Conservation (phyloP, 2,113 vertebrate genomes). For the Proteles cristata region DNA sequence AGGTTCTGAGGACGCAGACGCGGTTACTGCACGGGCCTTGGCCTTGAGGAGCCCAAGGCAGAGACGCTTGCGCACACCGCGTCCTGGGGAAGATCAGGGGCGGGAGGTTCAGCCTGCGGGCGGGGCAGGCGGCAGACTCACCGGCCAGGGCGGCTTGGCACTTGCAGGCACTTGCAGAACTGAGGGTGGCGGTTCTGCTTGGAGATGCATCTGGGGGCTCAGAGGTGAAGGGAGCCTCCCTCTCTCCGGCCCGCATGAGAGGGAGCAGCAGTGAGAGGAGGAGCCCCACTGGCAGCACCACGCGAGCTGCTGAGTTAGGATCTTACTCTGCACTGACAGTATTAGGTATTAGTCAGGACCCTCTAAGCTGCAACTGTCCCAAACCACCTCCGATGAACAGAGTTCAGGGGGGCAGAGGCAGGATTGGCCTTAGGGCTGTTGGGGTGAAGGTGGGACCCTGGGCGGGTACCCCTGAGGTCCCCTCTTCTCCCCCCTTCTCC, state of each 20-base stretch:
- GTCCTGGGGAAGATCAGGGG: not conserved
- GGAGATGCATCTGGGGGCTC: not conserved
- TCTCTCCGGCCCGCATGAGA: rapidly evolving
- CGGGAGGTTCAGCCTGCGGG: not conserved
- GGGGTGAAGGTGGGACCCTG: not conserved
- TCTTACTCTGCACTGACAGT: not conserved
- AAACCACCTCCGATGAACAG: not conserved
- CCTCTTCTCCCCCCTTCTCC: too few species aligned
- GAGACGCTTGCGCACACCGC: not conserved
- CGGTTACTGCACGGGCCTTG: not conserved
- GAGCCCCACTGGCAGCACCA: not conserved
- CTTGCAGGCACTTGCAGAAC: too few species aligned
- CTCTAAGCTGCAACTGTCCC: not conserved
- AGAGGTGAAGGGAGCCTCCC: not conserved
- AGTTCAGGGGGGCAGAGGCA: not conserved
- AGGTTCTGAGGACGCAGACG: not conserved
- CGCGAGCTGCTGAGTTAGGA: not conserved
- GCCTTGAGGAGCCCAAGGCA: not conserved
- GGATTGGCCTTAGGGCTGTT: not conserved
- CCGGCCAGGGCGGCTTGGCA: not conserved
- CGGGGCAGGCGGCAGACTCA: too few species aligned
- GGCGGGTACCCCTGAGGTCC: too few species aligned
- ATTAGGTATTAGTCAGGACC: not conserved
- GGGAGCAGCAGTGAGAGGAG: not conserved
- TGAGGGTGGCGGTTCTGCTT: not conserved